Evolutionary conservation across 1,140 invertebrate genomes (phyloP), one percentile per base, ranked within the genome.

Genomic region (Hydropsyche tenuis): DNA sequence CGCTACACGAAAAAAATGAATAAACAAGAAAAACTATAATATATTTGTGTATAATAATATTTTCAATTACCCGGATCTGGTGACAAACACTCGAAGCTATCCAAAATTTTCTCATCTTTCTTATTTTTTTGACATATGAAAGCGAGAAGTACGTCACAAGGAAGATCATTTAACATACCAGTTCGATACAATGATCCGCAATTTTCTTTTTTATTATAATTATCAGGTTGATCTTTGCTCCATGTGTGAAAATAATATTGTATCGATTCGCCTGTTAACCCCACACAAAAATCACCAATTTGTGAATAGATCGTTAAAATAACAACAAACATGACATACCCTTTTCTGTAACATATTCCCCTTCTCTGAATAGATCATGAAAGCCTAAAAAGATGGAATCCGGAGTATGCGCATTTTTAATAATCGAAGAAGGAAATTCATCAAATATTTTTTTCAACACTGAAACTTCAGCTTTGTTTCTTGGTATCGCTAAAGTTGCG

Each of bases 161-260:
- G 56, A 23, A 66, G 62, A 66, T 77, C 76, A 27, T 77, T 77
- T 18, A 77, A 23, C 9, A 2, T 1, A 18, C 72, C 77, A 25
- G 5, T 62, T 14, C 62, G 27, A 70, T 69, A 27, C 27, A 78
- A 27, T 4, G 69, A 72, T 1, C 77, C 77, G n/a, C n/a, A n/a
- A n/a, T n/a, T n/a, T n/a, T n/a, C n/a, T n/a, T n/a, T n/a, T n/a
- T n/a, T n/a, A n/a, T 60, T 75, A 78, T 6, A 5, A 65, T 78
- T 73, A 42, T 76, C 72, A 16, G 74, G 77, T 68, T 73, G 71
- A 18, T 68, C 66, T 7, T 53, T 66, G 20, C 6, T 1, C 76
- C 76, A 77, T n/a, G 64, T 42, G n/a, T 53, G 16, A 27, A 56
- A 73, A 46, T 18, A 60, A 60, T 60, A 60, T 43, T 71, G 51